Evolutionary conservation across 2,888 invertebrate species (phyloP).

Genomic region (Eupithecia exiguata): DNA sequence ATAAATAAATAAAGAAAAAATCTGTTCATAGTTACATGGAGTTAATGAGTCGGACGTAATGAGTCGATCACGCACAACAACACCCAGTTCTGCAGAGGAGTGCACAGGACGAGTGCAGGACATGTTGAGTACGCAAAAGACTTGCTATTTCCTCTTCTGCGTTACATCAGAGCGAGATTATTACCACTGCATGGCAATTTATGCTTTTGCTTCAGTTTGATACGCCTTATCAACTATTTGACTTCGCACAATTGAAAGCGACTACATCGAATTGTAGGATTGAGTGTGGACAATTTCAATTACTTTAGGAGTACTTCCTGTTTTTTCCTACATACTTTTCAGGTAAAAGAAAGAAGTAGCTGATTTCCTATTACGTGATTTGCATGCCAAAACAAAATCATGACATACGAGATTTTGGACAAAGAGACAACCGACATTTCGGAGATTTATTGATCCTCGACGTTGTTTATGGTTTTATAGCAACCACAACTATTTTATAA

Average conservation of each 20-base stretch:
- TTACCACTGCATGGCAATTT: conserved; percentile 45
- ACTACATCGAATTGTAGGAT: conserved; percentile 49
- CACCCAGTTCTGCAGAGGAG: not conserved
- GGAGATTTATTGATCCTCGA: not conserved
- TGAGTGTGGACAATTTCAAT: conserved; percentile 52
- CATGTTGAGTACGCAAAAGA: not conserved
- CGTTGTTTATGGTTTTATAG: not conserved
- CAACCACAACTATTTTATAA: not conserved
- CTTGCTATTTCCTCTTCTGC: conserved; percentile 21
- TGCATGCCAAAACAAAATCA: conserved; percentile 16
- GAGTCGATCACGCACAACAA: not conserved
- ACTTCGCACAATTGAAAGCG: conserved; percentile 42
- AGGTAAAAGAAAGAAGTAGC: not conserved
- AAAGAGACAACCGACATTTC: not conserved
- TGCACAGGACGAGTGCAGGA: not conserved
- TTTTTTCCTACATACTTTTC: not conserved
- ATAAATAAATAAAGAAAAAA: not conserved
- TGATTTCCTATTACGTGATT: not conserved
- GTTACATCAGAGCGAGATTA: conserved; percentile 41
- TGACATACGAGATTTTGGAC: conserved; percentile 20
- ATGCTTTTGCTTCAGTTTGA: conserved; percentile 31
- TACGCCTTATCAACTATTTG: conserved; percentile 25
- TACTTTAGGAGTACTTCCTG: conserved; percentile 45
- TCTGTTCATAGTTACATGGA: not conserved
- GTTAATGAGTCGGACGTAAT: not conserved